Conservation (phyloP, 2,797 vertebrate genomes). For the Coreius guichenoti region DNA sequence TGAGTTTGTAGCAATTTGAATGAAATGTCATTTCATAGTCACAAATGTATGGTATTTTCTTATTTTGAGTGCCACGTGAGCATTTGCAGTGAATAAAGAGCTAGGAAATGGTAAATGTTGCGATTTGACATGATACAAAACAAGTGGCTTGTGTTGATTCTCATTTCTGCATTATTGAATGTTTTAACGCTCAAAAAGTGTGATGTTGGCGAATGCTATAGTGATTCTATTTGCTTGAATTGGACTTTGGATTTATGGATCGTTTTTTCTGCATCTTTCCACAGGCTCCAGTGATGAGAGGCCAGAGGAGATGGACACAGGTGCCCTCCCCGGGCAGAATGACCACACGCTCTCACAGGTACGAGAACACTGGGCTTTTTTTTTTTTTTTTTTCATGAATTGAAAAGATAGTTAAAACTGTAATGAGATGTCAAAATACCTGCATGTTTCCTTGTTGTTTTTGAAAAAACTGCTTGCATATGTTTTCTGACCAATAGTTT, state of each 20-base stretch:
- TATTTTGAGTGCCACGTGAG: background rate
- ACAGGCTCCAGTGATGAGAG: conserved; percentile 72
- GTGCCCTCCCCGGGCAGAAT: conserved; percentile 61
- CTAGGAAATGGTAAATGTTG: background rate
- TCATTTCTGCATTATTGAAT: background rate
- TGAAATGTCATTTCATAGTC: background rate
- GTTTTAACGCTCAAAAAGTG: background rate
- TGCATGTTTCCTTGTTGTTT: background rate
- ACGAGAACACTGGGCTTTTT: conserved; percentile 7
- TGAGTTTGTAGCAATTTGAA: background rate
- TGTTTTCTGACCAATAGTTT: background rate
- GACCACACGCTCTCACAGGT: conserved; percentile 73
- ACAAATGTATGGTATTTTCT: background rate
- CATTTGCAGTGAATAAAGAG: background rate
- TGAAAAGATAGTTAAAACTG: background rate
- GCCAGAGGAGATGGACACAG: conserved; percentile 76
- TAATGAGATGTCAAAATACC: background rate
- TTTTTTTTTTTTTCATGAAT: background rate
- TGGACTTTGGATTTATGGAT: background rate
- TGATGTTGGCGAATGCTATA: background rate
- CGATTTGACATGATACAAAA: background rate
- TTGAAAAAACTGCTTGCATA: background rate
- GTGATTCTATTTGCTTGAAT: background rate
- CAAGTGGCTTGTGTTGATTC: background rate
- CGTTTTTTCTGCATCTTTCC: conserved; percentile 41